A percentile compares a stretch with the other conserved stretches of the same genome.
Conservation (phyloP, 2,888 invertebrate species). For the Ceraclea dissimilis region DNA sequence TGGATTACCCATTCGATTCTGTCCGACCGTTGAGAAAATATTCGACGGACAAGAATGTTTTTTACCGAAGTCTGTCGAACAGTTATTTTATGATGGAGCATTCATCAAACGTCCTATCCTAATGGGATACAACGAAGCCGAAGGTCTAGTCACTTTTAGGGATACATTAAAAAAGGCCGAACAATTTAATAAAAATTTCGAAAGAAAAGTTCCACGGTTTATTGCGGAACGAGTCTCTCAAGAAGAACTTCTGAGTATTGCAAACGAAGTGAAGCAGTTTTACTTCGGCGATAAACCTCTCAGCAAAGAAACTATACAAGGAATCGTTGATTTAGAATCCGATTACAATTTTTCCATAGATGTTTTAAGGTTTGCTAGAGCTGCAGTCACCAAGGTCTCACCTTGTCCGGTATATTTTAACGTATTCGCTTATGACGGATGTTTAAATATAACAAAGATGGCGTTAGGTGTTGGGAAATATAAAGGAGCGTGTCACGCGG, state of each 20-base stretch:
- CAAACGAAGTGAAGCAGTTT: slow-evolving; percentile 35
- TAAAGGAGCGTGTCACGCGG: slow-evolving; percentile 20
- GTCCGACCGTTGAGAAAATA: slow-evolving; percentile 22
- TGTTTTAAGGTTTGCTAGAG: slow-evolving; percentile 14
- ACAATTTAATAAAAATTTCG: slow-evolving; percentile 31
- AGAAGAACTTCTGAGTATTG: slow-evolving; percentile 31
- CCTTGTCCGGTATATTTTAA: slow-evolving; percentile 19
- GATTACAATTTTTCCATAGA: slow-evolving; percentile 17
- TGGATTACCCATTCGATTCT: slow-evolving; percentile 19
- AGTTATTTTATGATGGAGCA: slow-evolving; percentile 14
- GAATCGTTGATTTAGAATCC: slow-evolving; percentile 14
- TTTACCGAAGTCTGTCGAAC: slow-evolving; percentile 7
- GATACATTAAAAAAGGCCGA: slow-evolving; percentile 23
- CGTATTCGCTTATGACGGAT: slow-evolving; percentile 16
- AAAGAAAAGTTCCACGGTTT: slow-evolving; percentile 39
- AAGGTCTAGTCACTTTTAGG: slow-evolving; percentile 13
- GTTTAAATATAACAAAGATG: slow-evolving; percentile 17
- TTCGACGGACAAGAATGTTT: slow-evolving; percentile 19
- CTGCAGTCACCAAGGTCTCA: not conserved
- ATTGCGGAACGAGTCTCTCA: slow-evolving; percentile 35
- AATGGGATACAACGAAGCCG: slow-evolving; percentile 18
- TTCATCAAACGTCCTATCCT: slow-evolving; percentile 17
- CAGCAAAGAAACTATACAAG: slow-evolving; percentile 27
- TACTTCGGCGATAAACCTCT: slow-evolving; percentile 36
- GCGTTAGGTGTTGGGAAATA: not conserved